Conservation (phyloP, 2,113 vertebrate genomes). For the Fukomys damarensis region DNA sequence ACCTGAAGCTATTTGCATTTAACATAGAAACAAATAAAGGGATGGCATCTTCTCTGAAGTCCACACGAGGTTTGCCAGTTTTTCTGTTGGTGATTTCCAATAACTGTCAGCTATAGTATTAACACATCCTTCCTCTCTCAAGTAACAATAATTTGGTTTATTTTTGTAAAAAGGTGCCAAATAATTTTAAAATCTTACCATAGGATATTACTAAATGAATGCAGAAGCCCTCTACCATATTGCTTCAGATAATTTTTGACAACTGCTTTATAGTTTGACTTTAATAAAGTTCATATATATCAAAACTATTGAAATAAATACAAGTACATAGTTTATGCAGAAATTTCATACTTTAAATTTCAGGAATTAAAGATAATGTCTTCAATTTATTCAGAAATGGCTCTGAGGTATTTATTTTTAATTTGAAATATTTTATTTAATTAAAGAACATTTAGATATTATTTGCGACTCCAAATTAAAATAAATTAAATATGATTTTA, state of each 20-base stretch:
- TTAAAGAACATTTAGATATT: neutral
- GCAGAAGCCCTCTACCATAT: neutral
- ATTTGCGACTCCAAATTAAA: conserved; percentile 13
- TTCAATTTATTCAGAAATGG: neutral
- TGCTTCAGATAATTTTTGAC: neutral
- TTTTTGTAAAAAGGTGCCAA: neutral
- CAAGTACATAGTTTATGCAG: neutral
- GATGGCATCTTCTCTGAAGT: neutral
- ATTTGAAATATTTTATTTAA: neutral
- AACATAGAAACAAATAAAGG: neutral
- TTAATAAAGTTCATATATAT: neutral
- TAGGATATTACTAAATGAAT: neutral
- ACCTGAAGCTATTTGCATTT: neutral
- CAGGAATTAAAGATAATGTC: neutral
- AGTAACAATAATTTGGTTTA: neutral
- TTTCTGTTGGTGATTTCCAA: neutral
- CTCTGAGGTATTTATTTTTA: neutral
- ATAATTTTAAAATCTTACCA: neutral
- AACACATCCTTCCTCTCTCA: neutral
- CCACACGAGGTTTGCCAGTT: neutral
- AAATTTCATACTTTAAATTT: conserved; percentile 36
- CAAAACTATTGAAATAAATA: neutral
- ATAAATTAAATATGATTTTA: neutral
- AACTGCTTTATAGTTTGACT: neutral
- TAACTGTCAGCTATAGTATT: neutral